Evolutionary conservation across 2,113 vertebrate species (phyloP).

Genomic region (Istiophorus platypterus): DNA sequence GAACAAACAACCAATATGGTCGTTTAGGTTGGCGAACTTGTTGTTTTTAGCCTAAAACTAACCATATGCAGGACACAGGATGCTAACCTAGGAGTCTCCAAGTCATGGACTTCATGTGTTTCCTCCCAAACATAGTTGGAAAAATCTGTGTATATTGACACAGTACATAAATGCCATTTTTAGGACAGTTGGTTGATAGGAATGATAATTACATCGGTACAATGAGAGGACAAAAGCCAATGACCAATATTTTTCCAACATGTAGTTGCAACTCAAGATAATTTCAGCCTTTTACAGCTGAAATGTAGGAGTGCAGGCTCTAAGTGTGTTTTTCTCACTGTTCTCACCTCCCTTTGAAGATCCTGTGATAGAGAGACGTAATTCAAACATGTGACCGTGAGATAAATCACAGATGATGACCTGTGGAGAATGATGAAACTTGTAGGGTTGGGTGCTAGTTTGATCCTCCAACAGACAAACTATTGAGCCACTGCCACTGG

Average conservation of each 20-base stretch:
- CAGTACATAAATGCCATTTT: background rate
- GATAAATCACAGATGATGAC: constrained; percentile 49
- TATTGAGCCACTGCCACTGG: constrained; percentile 44
- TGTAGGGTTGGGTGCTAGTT: constrained; percentile 24
- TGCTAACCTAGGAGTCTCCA: no score
- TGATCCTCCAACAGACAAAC: constrained; percentile 41
- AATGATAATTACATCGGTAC: background rate
- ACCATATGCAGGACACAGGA: no score
- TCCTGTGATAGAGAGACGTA: constrained; percentile 30
- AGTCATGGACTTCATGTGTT: background rate
- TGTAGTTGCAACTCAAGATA: background rate
- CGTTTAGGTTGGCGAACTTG: no score
- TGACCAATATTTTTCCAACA: background rate
- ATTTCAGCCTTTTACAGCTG: background rate
- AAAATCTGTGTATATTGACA: background rate
- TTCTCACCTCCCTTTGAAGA: constrained; percentile 43
- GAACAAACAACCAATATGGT: no score
- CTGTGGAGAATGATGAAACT: constrained; percentile 56
- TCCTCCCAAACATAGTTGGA: background rate
- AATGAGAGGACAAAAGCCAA: background rate
- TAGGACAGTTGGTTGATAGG: background rate
- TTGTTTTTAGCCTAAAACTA: no score
- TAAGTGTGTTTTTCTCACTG: background rate
- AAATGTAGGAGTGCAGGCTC: background rate
- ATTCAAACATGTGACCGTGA: constrained; percentile 30